Evolutionary conservation across 1,140 invertebrate species (phyloP).

Genomic region (Galendromus occidentalis): DNA sequence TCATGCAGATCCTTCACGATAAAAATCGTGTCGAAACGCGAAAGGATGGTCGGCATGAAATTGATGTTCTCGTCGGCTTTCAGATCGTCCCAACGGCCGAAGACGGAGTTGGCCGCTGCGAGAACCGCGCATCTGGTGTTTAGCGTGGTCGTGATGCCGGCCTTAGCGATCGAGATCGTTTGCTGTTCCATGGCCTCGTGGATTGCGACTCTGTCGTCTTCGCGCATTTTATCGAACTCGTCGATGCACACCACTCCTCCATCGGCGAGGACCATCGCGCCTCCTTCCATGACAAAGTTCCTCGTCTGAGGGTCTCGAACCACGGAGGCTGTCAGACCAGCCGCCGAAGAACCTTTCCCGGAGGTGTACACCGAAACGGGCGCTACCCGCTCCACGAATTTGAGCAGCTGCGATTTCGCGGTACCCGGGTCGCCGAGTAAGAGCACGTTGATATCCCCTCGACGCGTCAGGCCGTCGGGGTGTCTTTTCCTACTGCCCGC

Average conservation of each 20-base stretch:
- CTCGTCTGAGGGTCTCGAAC: constrained; percentile 77
- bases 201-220: constrained; percentile 96
- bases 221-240: constrained; percentile 99
- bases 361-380: constrained; percentile 94
- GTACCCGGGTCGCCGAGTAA: constrained; percentile 95
- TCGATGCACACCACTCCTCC: constrained; percentile 98
- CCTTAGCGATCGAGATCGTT: constrained; percentile 98
- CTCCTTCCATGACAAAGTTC: constrained; percentile 97
- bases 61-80: constrained; percentile 98
- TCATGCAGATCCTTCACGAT: constrained; percentile 96
- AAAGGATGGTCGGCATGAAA: constrained; percentile 99
- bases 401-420: constrained; percentile 90
- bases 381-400: constrained; percentile 88
- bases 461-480: constrained; percentile 77
- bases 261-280: constrained; percentile 97
- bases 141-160: constrained; percentile 93
- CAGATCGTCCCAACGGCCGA: constrained; percentile 93
- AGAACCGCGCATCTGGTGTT: constrained; percentile 95
- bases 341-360: constrained; percentile 95
- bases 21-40: constrained; percentile 98
- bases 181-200: constrained; percentile 99
- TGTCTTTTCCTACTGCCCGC: constrained; percentile 53
- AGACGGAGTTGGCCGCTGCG: constrained; percentile 95
- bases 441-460: constrained; percentile 92
- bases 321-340: constrained; percentile 93